Evolutionary conservation across 2,113 vertebrate species (phyloP).

Genomic region (Pogona vitticeps): DNA sequence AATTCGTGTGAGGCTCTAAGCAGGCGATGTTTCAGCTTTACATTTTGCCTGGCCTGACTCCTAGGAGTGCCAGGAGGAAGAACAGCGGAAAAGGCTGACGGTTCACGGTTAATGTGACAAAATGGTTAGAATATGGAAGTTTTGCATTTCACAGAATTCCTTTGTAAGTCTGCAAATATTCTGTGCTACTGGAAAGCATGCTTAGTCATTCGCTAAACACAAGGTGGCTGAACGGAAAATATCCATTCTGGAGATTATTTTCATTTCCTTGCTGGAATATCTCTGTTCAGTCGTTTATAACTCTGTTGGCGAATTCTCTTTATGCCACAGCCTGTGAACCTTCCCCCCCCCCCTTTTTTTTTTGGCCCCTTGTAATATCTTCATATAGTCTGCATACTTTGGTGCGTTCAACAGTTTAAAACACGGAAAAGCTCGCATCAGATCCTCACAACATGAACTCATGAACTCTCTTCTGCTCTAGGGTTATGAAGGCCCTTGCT

Average conservation of each 20-base stretch:
- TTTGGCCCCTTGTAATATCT: background rate
- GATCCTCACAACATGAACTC: background rate
- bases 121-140: background rate
- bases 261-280: background rate
- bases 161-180: background rate
- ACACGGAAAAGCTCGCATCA: background rate
- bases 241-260: background rate
- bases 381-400: background rate
- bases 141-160: background rate
- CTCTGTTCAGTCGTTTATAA: background rate
- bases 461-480: slow-evolving; percentile 53
- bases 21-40: too few species aligned
- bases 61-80: too few species aligned
- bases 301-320: background rate
- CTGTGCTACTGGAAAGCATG: background rate
- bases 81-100: too few species aligned
- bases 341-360: background rate
- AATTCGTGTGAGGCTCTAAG: too few species aligned
- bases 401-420: background rate
- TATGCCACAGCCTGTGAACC: background rate
- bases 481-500: slow-evolving; percentile 80
- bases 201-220: background rate
- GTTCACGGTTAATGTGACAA: too few species aligned
- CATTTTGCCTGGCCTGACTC: too few species aligned
- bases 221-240: background rate